These are phyloP conservation scores for Scaptomyza graminum DNA, from an alignment of 1,140 invertebrate species.

Conservation along the genomic window DNA sequence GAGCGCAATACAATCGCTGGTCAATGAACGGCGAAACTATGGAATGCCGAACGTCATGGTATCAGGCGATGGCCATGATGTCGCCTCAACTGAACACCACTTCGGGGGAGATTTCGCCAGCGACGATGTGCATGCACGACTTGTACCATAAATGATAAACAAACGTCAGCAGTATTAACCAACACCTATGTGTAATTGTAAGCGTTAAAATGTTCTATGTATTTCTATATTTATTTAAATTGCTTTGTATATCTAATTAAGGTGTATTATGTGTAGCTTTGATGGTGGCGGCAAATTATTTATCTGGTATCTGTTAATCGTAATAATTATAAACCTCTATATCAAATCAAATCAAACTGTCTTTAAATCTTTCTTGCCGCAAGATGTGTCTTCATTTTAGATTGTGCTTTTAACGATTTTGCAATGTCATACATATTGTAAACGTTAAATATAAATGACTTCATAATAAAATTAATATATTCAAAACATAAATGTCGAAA, in stretches of 20 bases:
- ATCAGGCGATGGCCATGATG: slow-evolving; percentile 37
- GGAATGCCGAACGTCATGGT: slow-evolving; percentile 55
- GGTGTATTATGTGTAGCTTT: slow-evolving; percentile 1
- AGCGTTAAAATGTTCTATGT: too few relatives aligned
- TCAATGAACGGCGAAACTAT: slow-evolving; percentile 24
- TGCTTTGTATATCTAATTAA: background rate
- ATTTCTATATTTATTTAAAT: background rate
- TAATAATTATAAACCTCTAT: background rate
- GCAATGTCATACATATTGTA: too few relatives aligned
- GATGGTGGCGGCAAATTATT: background rate
- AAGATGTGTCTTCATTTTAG: too few relatives aligned
- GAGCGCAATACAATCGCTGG: slow-evolving; percentile 57
- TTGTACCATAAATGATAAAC: slow-evolving; percentile 61
- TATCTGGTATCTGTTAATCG: background rate
- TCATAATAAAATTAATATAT: too few relatives aligned
- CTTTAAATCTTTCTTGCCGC: too few relatives aligned
- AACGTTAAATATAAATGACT: too few relatives aligned
- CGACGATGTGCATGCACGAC: slow-evolving; percentile 70
- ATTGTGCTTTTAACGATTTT: too few relatives aligned
- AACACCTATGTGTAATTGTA: too few relatives aligned
- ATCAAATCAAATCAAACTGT: background rate
- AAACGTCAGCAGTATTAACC: background rate
- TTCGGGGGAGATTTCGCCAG: slow-evolving; percentile 39
- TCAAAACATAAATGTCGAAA: background rate
- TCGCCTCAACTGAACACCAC: slow-evolving; percentile 40